Conservation (phyloP, 2,113 vertebrate genomes). For the Halichoerus grypus region DNA sequence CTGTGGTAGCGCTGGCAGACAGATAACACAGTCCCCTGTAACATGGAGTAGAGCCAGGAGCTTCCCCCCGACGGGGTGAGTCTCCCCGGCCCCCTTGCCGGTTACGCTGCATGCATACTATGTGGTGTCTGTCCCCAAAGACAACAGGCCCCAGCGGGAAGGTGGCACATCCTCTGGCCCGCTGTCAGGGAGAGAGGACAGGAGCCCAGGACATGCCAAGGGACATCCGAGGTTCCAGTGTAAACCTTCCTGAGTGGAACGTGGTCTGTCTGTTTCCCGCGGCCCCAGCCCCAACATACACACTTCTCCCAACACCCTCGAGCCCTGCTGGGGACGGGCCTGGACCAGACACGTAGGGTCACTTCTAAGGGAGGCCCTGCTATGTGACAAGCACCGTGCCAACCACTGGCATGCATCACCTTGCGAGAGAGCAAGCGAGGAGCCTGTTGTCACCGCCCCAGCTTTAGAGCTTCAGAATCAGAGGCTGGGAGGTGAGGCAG, state of each 20-base stretch:
- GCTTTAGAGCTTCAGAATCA: neutral
- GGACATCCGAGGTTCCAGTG: neutral
- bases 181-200: neutral
- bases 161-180: neutral
- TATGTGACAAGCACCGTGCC: neutral
- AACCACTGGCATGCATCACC: fast-evolving
- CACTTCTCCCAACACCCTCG: no score
- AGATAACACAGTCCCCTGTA: neutral
- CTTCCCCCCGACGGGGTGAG: neutral
- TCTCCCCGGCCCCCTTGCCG: neutral
- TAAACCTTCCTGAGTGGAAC: neutral
- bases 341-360: neutral
- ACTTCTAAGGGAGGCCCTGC: neutral
- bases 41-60: neutral
- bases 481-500: neutral
- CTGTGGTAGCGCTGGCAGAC: fast-evolving
- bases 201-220: neutral
- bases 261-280: neutral
- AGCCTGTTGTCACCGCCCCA: neutral
- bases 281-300: neutral
- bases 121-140: neutral
- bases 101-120: fast-evolving
- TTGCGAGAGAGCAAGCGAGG: neutral
- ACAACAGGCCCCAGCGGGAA: neutral
- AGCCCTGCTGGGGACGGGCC: neutral